Percentiles rank a stretch among this genome's conserved stretches.
These are phyloP conservation scores for Xerus inauris DNA, from an alignment of 2,113 vertebrate genomes.

Conservation along the genomic window DNA sequence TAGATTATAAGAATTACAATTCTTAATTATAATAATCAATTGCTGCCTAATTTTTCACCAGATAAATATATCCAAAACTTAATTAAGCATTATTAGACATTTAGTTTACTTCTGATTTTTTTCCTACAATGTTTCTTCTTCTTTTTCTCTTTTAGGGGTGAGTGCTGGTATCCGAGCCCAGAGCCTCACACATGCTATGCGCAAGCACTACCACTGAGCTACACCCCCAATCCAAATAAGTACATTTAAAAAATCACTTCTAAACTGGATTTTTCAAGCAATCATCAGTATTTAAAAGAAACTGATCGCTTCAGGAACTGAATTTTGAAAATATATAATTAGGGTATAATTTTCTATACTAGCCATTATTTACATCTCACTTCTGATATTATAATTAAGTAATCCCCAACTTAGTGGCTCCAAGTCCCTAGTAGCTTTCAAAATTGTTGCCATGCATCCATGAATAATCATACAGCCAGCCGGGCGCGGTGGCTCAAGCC, in stretches of 20 bases:
- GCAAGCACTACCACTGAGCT: background rate
- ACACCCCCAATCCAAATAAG: background rate
- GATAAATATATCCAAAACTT: conserved; percentile 33
- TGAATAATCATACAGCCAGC: background rate
- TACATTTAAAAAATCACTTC: background rate
- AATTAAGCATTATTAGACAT: conserved; percentile 43
- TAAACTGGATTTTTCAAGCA: conserved; percentile 33
- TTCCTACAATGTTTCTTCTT: background rate
- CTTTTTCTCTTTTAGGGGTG: background rate
- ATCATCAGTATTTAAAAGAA: conserved; percentile 40
- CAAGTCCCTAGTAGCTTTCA: background rate
- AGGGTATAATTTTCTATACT: conserved; percentile 13
- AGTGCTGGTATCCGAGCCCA: background rate
- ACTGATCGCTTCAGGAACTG: background rate
- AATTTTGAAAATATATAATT: conserved; percentile 35
- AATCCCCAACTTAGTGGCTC: conserved; percentile 21
- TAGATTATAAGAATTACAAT: conserved; percentile 30
- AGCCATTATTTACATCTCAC: conserved; percentile 28
- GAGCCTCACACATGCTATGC: background rate
- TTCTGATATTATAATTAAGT: conserved; percentile 40
- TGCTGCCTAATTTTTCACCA: conserved; percentile 16
- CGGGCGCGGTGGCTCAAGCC: too few relatives aligned
- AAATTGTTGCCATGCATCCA: conserved; percentile 12
- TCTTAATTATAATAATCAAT: conserved; percentile 35
- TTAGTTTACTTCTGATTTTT: conserved; percentile 54